These are phyloP conservation scores for Thecocarcelia acutangulata DNA, from an alignment of 2,888 invertebrate species.

Conservation along the genomic window DNA sequence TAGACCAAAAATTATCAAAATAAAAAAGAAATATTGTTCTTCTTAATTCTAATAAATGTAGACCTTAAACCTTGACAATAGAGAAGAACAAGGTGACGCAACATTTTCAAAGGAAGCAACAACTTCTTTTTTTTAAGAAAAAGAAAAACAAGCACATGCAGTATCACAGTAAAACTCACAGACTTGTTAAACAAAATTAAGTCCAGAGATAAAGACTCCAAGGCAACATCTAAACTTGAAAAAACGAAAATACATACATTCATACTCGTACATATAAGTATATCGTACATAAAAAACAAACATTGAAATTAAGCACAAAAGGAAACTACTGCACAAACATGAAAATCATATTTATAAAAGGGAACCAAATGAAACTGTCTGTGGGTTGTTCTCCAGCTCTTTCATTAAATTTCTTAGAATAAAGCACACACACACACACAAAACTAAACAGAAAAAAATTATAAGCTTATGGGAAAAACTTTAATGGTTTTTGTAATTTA, in stretches of 20 bases:
- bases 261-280: too few species aligned
- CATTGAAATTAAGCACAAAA: neutral
- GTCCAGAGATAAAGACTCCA: constrained; percentile 15
- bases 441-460: constrained; percentile 4
- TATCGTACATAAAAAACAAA: too few species aligned
- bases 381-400: constrained; percentile 26
- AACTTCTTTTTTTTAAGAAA: constrained; percentile 6
- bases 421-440: neutral
- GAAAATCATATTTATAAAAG: constrained; percentile 47
- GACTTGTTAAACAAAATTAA: constrained; percentile 18
- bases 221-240: constrained; percentile 23
- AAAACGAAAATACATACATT: constrained; percentile 9
- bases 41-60: constrained; percentile 8
- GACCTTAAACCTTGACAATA: constrained; percentile 13
- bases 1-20: constrained; percentile 1
- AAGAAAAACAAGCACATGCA: neutral
- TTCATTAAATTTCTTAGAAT: constrained; percentile 39
- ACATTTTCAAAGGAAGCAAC: constrained; percentile 5
- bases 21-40: constrained; percentile 21
- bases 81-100: neutral
- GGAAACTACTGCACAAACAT: constrained; percentile 5
- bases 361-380: constrained; percentile 26
- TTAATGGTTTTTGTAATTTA: constrained; percentile 3
- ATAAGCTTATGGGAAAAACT: constrained; percentile 13
- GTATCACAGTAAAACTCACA: constrained; percentile 6